A percentile compares a stretch with the other conserved stretches of the same genome.
These are phyloP conservation scores for Periplaneta americana DNA, from an alignment of 1,140 invertebrate species.

Conservation along the genomic window DNA sequence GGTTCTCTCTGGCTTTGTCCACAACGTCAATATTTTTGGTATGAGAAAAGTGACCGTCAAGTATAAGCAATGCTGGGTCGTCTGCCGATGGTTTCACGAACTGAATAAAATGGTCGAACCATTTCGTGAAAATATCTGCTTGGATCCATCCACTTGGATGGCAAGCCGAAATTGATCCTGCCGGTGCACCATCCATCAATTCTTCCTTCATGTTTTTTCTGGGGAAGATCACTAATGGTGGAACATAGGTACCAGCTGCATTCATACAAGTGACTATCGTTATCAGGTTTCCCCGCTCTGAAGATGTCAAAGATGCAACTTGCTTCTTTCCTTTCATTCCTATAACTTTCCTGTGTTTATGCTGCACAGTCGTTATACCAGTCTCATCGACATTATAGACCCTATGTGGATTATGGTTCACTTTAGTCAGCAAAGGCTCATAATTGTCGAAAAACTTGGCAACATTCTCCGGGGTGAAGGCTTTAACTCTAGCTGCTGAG, in stretches of 20 bases:
- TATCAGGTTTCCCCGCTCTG: conserved; percentile 30
- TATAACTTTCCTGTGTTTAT: conserved; percentile 33
- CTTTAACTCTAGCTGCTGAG: neutral
- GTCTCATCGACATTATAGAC: conserved; percentile 27
- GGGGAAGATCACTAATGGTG: conserved; percentile 33
- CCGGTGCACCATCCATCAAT: conserved; percentile 23
- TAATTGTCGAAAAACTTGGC: neutral
- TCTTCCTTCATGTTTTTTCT: conserved; percentile 24
- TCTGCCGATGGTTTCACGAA: conserved; percentile 21
- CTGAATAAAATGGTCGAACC: conserved; percentile 34
- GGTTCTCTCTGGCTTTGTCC: conserved; percentile 23
- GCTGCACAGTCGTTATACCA: conserved; percentile 24
- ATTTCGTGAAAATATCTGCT: conserved; percentile 32
- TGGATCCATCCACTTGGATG: conserved; percentile 31
- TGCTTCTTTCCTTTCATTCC: conserved; percentile 27
- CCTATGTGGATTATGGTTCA: conserved; percentile 16
- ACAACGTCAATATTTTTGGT: conserved; percentile 1
- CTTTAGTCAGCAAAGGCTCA: conserved; percentile 27
- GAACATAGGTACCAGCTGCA: conserved; percentile 29
- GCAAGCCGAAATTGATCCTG: conserved; percentile 24
- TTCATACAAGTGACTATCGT: conserved; percentile 32
- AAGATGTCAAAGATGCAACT: conserved; percentile 21
- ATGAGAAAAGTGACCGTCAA: conserved; percentile 3
- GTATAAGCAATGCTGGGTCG: conserved; percentile 22
- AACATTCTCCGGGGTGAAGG: neutral